These are phyloP conservation scores for Alexandromys fortis DNA, from an alignment of 2,113 vertebrate species.

Conservation along the genomic window DNA sequence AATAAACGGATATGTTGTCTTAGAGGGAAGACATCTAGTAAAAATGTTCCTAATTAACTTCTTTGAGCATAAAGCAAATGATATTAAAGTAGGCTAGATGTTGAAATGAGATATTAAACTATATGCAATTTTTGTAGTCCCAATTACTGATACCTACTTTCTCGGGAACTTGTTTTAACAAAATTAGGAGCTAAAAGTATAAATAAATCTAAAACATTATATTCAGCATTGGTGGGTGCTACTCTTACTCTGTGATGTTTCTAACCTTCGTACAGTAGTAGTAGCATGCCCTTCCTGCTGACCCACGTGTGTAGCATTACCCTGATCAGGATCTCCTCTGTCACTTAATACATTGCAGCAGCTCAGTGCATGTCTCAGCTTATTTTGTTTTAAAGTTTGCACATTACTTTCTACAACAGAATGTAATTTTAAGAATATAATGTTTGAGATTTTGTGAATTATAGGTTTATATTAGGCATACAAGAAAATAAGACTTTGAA, in stretches of 20 bases:
- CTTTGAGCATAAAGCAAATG: slow-evolving; percentile 23
- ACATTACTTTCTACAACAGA: slow-evolving; percentile 20
- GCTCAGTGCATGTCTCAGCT: not conserved
- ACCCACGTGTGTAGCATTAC: not conserved
- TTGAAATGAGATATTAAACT: slow-evolving; percentile 8
- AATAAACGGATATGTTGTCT: slow-evolving; percentile 41
- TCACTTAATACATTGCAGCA: not conserved
- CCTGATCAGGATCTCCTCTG: not conserved
- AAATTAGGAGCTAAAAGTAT: slow-evolving; percentile 22
- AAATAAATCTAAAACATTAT: not conserved
- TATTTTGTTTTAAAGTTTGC: not conserved
- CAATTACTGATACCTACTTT: not conserved
- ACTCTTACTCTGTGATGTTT: not conserved
- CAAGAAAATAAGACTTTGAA: slow-evolving; percentile 41
- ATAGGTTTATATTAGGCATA: not conserved
- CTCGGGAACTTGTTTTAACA: slow-evolving; percentile 41
- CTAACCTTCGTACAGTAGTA: not conserved
- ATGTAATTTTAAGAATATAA: not conserved
- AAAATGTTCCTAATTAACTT: slow-evolving; percentile 51
- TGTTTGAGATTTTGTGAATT: slow-evolving; percentile 41
- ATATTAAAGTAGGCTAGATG: slow-evolving; percentile 12
- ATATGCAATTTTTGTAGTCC: not conserved
- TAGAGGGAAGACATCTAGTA: slow-evolving; percentile 10
- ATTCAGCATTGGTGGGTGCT: not conserved
- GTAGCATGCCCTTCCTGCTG: not conserved